Conservation (phyloP, 2,113 vertebrate genomes). For the Acrocephalus arundinaceus region DNA sequence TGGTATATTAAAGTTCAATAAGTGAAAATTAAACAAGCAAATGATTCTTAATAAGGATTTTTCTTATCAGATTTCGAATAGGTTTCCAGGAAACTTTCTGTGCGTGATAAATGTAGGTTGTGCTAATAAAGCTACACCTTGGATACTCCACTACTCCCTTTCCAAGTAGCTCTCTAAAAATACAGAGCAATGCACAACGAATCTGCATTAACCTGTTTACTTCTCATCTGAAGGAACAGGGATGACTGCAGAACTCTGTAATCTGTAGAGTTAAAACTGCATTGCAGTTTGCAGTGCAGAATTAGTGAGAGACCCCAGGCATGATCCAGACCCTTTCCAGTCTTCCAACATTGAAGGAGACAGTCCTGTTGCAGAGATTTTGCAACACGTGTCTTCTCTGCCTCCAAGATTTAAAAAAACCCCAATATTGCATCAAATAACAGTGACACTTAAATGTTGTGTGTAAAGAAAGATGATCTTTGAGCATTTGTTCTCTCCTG, state of each 20-base stretch:
- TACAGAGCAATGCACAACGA: not conserved
- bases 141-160: not conserved
- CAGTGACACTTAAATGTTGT: not conserved
- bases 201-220: not conserved
- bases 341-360: not conserved
- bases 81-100: not conserved
- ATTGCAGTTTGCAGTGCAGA: not conserved
- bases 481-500: not conserved
- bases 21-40: conserved; percentile 45
- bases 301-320: not conserved
- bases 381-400: not conserved
- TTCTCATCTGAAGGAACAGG: not conserved
- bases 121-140: not conserved
- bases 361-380: not conserved
- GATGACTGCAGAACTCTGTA: not conserved
- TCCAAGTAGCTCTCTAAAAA: not conserved
- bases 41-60: conserved; percentile 38
- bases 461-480: not conserved
- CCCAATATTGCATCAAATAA: not conserved
- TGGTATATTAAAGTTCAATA: conserved; percentile 20
- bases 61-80: conserved; percentile 34
- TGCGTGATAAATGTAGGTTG: not conserved
- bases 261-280: not conserved
- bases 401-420: not conserved
- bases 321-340: not conserved